These are phyloP conservation scores for Metacarcinus magister DNA, from an alignment of 2,888 invertebrate species.

Conservation along the genomic window DNA sequence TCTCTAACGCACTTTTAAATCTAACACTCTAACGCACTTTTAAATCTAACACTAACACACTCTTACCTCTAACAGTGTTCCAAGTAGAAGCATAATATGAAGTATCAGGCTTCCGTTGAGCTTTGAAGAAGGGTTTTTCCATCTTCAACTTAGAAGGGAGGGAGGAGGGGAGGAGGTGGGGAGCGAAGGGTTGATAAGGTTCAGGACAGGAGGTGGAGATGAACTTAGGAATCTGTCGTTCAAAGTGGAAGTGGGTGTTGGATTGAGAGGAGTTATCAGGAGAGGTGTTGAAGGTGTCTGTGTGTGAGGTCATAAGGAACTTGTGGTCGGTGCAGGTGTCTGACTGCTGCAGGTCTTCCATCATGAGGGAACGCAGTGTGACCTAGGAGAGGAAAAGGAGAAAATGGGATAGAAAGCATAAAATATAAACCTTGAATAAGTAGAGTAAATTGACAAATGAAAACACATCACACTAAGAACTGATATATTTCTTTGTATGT, in stretches of 20 bases:
- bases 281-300: not conserved
- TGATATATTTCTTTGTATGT: no score
- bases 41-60: not conserved
- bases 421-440: no score
- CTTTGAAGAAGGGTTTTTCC: slow-evolving; percentile 82
- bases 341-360: slow-evolving; percentile 94
- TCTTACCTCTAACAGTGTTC: not conserved
- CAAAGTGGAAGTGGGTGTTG: not conserved
- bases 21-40: not conserved
- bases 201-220: slow-evolving; percentile 82
- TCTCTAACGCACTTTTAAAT: no score
- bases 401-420: no score
- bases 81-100: not conserved
- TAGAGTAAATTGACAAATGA: no score
- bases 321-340: slow-evolving; percentile 90
- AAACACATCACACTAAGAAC: no score
- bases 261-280: slow-evolving; percentile 17
- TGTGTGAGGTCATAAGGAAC: slow-evolving; percentile 91
- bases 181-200: slow-evolving; percentile 30
- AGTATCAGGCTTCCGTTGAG: slow-evolving; percentile 73
- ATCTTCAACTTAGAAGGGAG: slow-evolving; percentile 79
- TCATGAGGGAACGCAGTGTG: slow-evolving; percentile 92
- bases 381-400: slow-evolving; percentile 86
- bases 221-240: slow-evolving; percentile 62
- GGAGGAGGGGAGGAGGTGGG: slow-evolving; percentile 61